Percentiles rank a stretch among this genome's conserved stretches.
Conservation (phyloP, 2,113 vertebrate genomes). For the Gobio gobio region DNA sequence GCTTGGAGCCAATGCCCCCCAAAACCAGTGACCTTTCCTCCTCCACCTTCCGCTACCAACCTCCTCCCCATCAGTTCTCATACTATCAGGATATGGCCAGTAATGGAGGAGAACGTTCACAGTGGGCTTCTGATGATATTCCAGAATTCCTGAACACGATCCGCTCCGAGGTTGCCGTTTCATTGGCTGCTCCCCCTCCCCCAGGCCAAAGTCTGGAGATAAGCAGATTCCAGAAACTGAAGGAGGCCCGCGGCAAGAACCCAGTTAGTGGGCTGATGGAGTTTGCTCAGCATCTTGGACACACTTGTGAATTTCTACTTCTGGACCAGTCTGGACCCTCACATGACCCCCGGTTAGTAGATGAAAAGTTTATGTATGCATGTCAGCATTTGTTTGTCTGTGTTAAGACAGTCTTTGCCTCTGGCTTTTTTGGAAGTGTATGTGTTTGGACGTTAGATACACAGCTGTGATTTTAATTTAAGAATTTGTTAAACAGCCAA, state of each 20-base stretch:
- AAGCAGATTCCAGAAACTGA: slow-evolving; percentile 80
- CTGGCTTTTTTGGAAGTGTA: background rate
- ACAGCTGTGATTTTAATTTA: background rate
- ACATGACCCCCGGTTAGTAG: slow-evolving; percentile 89
- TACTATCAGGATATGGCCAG: slow-evolving; percentile 56
- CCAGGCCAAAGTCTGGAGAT: slow-evolving; percentile 73
- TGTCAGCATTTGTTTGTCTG: background rate
- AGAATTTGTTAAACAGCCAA: background rate
- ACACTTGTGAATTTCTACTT: slow-evolving; percentile 89
- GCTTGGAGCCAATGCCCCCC: slow-evolving; percentile 6
- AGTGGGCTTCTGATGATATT: slow-evolving; percentile 91
- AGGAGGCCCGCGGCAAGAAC: slow-evolving; percentile 90
- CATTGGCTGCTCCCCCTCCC: slow-evolving; percentile 72
- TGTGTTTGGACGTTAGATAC: background rate
- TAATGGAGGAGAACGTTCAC: slow-evolving; percentile 71
- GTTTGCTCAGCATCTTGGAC: slow-evolving; percentile 88
- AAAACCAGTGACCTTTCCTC: slow-evolving; percentile 27
- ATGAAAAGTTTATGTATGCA: background rate
- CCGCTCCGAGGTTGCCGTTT: slow-evolving; percentile 70
- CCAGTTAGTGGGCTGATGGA: slow-evolving; percentile 94
- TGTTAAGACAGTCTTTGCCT: background rate
- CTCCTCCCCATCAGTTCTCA: background rate
- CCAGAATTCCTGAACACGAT: slow-evolving; percentile 88
- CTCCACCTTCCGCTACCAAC: background rate
- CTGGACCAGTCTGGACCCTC: slow-evolving; percentile 92